Base-by-base conservation (phyloP, 2,888 invertebrate genomes). In the Diarsia rubi region DNA sequence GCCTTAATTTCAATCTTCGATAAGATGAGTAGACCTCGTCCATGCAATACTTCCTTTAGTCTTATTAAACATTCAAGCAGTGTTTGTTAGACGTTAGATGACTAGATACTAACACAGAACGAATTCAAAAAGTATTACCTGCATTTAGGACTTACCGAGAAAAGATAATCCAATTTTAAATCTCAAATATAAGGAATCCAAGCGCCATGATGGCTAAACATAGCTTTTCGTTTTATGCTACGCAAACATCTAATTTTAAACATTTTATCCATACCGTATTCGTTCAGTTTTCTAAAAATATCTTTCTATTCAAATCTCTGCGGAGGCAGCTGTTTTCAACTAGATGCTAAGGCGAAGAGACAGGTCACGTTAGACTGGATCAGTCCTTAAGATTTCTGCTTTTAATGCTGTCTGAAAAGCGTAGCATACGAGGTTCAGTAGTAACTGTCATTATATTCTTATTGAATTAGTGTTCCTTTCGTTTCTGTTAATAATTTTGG, bases 261-360 rank as follows among this genome's bases (percentile, higher is more conserved):
- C 54, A 78, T 75, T 79, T 79, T 66, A 78, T 78, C 66, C 31
- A 67, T 67, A 73, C 60, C 73, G 57, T 63, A 69, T 66, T 79
- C 69, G 69, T 69, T 62, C n/a, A 72, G 37, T 45, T 84, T 54
- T 76, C 69, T 83, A 57, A 79, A 79, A 73, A 79, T 83, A 81
- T 83, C 57, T 27, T 45, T 70, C 45, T 66, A 47, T 82, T 82
- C 57, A 82, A 76, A 82, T 76, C 65, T 76, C 49, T 54, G 47
- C 44, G 59, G 82, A 79, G 59, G 60, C 57, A 60, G 59, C 68
- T 75, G 64, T 75, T 65, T 82, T 19, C 31, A 79, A 49, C 59
- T 66, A 31, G 27, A 74, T 62, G 60, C 60, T 42, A 44, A 57
- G 14, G 52, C 21, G 59, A 19, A 60, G 45, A 66, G 54, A 11